A percentile compares a stretch with the other conserved stretches of the same genome.
phyloP scores from a whole-genome alignment of 2,797 vertebrate genomes.

The Huso huso region DNA sequence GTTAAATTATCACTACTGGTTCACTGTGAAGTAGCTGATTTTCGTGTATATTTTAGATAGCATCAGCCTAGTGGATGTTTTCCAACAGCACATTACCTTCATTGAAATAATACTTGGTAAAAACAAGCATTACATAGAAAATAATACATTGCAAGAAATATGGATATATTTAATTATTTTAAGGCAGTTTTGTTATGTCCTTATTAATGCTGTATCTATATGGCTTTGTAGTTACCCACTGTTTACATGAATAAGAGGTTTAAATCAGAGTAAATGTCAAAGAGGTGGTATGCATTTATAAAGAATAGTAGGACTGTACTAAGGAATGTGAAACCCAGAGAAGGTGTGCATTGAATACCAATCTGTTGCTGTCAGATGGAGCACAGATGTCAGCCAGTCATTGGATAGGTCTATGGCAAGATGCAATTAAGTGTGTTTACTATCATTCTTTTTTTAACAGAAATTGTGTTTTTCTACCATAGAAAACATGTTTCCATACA shows the following conservation, averaged over 20 bases:
- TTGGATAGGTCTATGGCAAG: constrained; percentile 39
- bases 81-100: constrained; percentile 35
- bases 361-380: constrained; percentile 46
- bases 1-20: no score
- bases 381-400: constrained; percentile 50
- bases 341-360: constrained; percentile 64
- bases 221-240: no score
- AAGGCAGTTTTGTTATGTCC: no score
- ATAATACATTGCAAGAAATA: no score
- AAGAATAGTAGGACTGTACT: constrained; percentile 42
- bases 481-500: no score
- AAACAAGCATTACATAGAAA: no score
- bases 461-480: no score
- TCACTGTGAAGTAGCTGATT: constrained; percentile 22
- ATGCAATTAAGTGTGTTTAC: constrained; percentile 9
- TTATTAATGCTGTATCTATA: no score
- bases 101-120: no score
- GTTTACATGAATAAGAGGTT: no score
- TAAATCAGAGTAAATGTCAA: constrained; percentile 35
- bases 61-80: constrained; percentile 70
- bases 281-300: constrained; percentile 34
- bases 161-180: no score
- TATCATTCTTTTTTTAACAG: constrained; percentile 7
- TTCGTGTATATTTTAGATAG: constrained; percentile 49
- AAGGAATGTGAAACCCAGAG: constrained; percentile 45